A percentile compares a stretch with the other conserved stretches of the same genome.
These are phyloP conservation scores for Amphipyra tragopoginis DNA, from an alignment of 2,888 invertebrate species.

Conservation along the genomic window DNA sequence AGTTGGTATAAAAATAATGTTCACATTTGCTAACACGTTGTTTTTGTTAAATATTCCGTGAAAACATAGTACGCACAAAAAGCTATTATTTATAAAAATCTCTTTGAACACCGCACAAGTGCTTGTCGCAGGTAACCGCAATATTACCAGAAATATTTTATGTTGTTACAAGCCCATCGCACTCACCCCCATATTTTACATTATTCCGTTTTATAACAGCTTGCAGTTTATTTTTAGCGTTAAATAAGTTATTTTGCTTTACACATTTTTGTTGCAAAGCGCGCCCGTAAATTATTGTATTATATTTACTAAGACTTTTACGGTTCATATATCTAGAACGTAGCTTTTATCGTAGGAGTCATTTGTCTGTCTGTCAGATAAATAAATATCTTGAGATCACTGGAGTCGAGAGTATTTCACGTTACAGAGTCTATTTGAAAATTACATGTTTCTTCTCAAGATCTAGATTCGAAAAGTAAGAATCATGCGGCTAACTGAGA, in stretches of 20 bases:
- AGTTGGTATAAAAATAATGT: slow-evolving; percentile 51
- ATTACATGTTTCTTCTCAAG: slow-evolving; percentile 2
- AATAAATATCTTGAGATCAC: slow-evolving; percentile 53
- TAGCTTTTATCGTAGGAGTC: slow-evolving; percentile 47
- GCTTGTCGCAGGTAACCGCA: slow-evolving; percentile 81
- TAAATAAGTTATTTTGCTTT: slow-evolving; percentile 49
- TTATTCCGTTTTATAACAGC: slow-evolving; percentile 68
- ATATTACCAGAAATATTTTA: slow-evolving; percentile 82
- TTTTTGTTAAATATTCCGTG: slow-evolving; percentile 63
- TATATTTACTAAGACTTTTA: slow-evolving; percentile 48
- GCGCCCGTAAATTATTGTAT: slow-evolving; percentile 35
- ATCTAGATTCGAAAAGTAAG: slow-evolving; percentile 8
- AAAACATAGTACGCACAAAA: slow-evolving; percentile 62
- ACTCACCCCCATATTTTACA: slow-evolving; percentile 71
- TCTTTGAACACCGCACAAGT: slow-evolving; percentile 76
- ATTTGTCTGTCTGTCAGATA: slow-evolving; percentile 48
- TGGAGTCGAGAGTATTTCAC: slow-evolving; percentile 48
- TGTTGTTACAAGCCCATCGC: slow-evolving; percentile 74
- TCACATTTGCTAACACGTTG: slow-evolving; percentile 46
- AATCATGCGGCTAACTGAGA: neutral
- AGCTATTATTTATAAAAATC: slow-evolving; percentile 79
- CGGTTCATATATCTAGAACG: slow-evolving; percentile 48
- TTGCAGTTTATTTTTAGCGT: slow-evolving; percentile 70
- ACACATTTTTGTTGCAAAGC: slow-evolving; percentile 41
- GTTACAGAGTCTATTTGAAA: slow-evolving; percentile 34